Conservation (phyloP, 2,888 invertebrate genomes). For the Priocnemis perturbator region DNA sequence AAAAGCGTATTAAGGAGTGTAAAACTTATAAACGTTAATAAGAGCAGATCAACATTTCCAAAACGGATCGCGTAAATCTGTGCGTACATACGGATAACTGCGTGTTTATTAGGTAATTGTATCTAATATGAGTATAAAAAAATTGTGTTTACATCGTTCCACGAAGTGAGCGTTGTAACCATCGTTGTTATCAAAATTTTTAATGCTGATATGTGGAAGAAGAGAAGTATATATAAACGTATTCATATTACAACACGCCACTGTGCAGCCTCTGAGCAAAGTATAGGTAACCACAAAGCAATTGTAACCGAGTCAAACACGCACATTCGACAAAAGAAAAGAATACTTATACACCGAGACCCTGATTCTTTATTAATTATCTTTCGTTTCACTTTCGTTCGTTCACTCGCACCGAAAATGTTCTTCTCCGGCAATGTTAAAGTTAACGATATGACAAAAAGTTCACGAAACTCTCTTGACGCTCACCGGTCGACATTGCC, state of each 20-base stretch:
- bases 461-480: not conserved
- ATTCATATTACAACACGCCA: constrained; percentile 33
- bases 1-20: constrained; percentile 55
- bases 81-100: constrained; percentile 65
- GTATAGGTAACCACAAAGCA: constrained; percentile 45
- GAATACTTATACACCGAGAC: constrained; percentile 36
- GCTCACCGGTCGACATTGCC: not conserved
- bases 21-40: constrained; percentile 2
- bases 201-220: constrained; percentile 34
- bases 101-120: constrained; percentile 63
- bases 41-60: constrained; percentile 37
- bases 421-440: constrained; percentile 9
- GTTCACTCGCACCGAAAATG: constrained; percentile 36
- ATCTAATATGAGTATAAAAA: constrained; percentile 41
- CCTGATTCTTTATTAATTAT: constrained; percentile 44
- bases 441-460: constrained; percentile 6
- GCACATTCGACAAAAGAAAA: constrained; percentile 59
- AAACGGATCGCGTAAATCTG: constrained; percentile 52
- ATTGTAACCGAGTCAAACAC: constrained; percentile 65
- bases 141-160: constrained; percentile 51
- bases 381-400: constrained; percentile 51
- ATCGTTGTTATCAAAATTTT: constrained; percentile 58
- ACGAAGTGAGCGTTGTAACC: constrained; percentile 43
- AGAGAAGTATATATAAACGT: constrained; percentile 11
- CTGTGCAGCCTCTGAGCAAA: constrained; percentile 47